Percentiles rank a stretch among this genome's conserved stretches.
These are phyloP conservation scores for Thecocarcelia acutangulata DNA, from an alignment of 2,888 invertebrate species.

Conservation along the genomic window DNA sequence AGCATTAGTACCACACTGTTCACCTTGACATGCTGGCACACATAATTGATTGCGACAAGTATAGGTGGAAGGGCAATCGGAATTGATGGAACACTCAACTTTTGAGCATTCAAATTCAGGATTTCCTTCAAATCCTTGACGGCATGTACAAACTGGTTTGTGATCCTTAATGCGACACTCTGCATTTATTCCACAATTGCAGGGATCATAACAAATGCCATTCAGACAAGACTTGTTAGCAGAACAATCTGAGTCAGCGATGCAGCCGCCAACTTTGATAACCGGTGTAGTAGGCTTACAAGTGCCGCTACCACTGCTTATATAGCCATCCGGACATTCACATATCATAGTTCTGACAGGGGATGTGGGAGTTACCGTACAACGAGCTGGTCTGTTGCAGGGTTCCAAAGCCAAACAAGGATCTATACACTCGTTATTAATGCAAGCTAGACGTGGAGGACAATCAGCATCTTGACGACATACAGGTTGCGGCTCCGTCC, in stretches of 20 bases:
- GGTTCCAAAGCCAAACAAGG: slow-evolving; percentile 90
- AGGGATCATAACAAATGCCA: slow-evolving; percentile 91
- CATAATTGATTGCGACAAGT: slow-evolving; percentile 92
- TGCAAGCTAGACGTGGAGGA: slow-evolving; percentile 89
- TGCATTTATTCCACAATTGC: slow-evolving; percentile 92
- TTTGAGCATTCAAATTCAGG: slow-evolving; percentile 90
- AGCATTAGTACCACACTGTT: slow-evolving; percentile 89
- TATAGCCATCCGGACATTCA: slow-evolving; percentile 93
- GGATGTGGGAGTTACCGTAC: slow-evolving; percentile 89
- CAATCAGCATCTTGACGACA: slow-evolving; percentile 93
- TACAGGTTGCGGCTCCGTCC: slow-evolving; percentile 87
- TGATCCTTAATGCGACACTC: slow-evolving; percentile 92
- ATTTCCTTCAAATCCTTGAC: slow-evolving; percentile 91
- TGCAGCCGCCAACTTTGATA: slow-evolving; percentile 86
- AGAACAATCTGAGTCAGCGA: slow-evolving; percentile 89
- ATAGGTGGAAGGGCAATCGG: slow-evolving; percentile 91
- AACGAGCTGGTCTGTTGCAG: slow-evolving; percentile 89
- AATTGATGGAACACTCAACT: slow-evolving; percentile 87
- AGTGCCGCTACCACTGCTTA: slow-evolving; percentile 90
- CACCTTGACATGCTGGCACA: slow-evolving; percentile 89
- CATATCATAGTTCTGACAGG: slow-evolving; percentile 95
- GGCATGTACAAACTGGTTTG: slow-evolving; percentile 93
- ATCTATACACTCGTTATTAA: slow-evolving; percentile 90
- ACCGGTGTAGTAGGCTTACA: slow-evolving; percentile 88
- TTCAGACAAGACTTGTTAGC: slow-evolving; percentile 90